These are phyloP conservation scores for Halictus quadricinctus DNA, from an alignment of 2,888 invertebrate genomes.

Conservation along the genomic window DNA sequence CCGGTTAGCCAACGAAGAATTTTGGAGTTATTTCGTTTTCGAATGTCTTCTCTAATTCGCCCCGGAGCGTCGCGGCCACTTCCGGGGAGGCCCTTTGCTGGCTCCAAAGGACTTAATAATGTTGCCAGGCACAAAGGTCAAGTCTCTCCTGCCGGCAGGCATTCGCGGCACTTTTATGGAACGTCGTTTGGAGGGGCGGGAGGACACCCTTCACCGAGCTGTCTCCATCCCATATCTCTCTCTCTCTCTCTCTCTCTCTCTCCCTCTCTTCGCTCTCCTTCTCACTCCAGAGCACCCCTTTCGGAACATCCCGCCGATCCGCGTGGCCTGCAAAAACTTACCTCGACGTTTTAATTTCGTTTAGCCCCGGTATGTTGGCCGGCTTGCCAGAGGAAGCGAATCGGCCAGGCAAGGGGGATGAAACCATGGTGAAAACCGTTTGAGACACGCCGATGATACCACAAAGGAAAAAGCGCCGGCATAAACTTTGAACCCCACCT, in stretches of 20 bases:
- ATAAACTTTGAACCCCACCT: conserved; percentile 70
- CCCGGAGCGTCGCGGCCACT: conserved; percentile 59
- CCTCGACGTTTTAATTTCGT: conserved; percentile 79
- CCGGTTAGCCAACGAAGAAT: conserved; percentile 64
- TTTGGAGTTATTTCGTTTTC: conserved; percentile 74
- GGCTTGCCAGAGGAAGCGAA: conserved; percentile 15
- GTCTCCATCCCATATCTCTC: not conserved
- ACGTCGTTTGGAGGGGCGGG: conserved; percentile 33
- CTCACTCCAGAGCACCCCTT: not conserved
- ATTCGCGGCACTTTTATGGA: conserved; percentile 65
- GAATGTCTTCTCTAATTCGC: conserved; percentile 60
- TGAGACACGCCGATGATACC: conserved; percentile 67
- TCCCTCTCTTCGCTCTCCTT: not conserved
- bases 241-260: conserved; percentile 32
- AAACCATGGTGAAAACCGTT: conserved; percentile 57
- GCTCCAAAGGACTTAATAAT: conserved; percentile 78
- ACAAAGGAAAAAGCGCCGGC: conserved; percentile 66
- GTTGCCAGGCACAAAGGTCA: conserved; percentile 78
- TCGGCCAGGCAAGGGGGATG: conserved; percentile 19
- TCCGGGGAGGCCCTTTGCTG: conserved; percentile 57
- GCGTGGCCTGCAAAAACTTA: conserved; percentile 68
- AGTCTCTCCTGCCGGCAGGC: conserved; percentile 72
- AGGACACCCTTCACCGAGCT: conserved; percentile 35
- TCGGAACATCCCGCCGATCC: conserved; percentile 19
- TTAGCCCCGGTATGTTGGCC: conserved; percentile 61